These are phyloP conservation scores for Zingel zingel DNA, from an alignment of 2,113 vertebrate species.

Conservation along the genomic window DNA sequence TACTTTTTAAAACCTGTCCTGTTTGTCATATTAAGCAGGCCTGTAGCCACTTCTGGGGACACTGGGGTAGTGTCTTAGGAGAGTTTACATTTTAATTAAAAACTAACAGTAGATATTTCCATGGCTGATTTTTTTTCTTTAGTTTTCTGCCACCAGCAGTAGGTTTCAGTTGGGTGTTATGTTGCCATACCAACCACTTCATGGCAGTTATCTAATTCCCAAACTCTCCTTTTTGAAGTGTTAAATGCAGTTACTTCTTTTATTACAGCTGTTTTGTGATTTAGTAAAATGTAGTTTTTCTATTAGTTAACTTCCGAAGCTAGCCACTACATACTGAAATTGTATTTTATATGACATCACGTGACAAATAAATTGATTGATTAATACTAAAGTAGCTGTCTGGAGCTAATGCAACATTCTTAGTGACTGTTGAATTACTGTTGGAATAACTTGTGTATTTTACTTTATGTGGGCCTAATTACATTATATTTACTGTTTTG, in stretches of 20 bases:
- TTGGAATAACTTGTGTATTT: background rate
- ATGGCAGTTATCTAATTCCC: background rate
- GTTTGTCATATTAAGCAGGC: background rate
- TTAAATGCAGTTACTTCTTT: background rate
- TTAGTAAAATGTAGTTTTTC: background rate
- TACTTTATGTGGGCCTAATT: too few species aligned
- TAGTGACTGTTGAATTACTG: background rate
- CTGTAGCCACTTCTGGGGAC: background rate
- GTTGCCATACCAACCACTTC: background rate
- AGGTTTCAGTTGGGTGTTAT: background rate
- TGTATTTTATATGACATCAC: too few species aligned
- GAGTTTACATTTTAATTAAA: background rate
- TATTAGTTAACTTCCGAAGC: too few species aligned
- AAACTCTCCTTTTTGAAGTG: background rate
- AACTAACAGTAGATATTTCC: background rate
- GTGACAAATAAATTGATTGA: too few species aligned
- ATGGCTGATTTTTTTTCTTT: background rate
- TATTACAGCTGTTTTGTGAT: background rate
- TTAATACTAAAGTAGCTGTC: too few species aligned
- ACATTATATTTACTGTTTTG: background rate
- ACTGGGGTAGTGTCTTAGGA: too few species aligned
- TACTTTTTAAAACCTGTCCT: background rate
- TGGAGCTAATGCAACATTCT: background rate
- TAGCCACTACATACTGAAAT: too few species aligned
- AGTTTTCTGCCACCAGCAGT: background rate